phyloP scores from a whole-genome alignment of 2,113 vertebrate species.

The Crotalus tigris region DNA sequence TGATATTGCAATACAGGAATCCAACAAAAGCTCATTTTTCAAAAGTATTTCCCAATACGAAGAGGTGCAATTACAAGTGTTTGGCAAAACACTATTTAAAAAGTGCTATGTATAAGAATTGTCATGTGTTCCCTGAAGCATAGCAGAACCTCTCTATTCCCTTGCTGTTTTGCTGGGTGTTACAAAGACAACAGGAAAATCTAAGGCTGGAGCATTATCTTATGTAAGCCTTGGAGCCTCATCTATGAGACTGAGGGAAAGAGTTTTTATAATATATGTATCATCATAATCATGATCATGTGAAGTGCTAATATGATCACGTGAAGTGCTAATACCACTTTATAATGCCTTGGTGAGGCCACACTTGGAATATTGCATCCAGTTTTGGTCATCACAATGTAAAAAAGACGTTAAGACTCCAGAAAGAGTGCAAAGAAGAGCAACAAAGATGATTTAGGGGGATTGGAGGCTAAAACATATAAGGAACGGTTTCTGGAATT shows the following conservation, averaged over 20 bases:
- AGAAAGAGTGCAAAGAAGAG: too few species aligned
- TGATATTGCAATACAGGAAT: background rate
- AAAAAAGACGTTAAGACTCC: too few species aligned
- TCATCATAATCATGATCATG: background rate
- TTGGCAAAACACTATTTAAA: background rate
- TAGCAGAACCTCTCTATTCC: background rate
- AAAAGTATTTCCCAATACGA: background rate
- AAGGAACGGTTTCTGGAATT: too few species aligned
- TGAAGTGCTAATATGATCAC: too few species aligned
- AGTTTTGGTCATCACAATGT: too few species aligned
- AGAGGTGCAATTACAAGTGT: background rate
- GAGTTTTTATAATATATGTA: background rate
- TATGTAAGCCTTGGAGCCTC: background rate
- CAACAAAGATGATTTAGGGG: too few species aligned
- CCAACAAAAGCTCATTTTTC: background rate
- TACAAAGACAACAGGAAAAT: background rate
- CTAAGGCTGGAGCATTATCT: background rate
- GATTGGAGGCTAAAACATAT: too few species aligned
- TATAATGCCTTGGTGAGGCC: too few species aligned
- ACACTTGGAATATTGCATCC: too few species aligned
- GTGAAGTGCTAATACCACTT: too few species aligned
- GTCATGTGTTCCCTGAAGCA: background rate
- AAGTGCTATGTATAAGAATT: background rate
- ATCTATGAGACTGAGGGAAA: background rate
- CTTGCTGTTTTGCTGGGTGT: background rate